Base-by-base conservation (phyloP, 2,113 vertebrate genomes). In the Halichoerus grypus region DNA sequence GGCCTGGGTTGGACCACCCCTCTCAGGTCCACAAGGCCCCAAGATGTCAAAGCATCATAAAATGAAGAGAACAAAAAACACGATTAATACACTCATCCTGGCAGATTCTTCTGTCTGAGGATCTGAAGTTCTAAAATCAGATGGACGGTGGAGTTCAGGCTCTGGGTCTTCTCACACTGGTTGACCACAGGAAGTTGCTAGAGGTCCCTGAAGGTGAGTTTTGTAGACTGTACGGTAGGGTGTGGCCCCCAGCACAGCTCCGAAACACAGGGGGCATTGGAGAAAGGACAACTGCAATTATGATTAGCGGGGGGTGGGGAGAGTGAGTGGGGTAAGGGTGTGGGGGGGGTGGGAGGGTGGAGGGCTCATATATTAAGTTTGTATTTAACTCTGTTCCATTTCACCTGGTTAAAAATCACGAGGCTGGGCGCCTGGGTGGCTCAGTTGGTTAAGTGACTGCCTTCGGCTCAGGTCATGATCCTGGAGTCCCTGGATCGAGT, bases 151-250 rank as follows among this genome's bases (percentile, higher is more conserved):
- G 53, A 14, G 6, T 18, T 84, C 9, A 8, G 9, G 8, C 36
- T 18, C n/a, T 31, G 65, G 46, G 33, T 53, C 39, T 46, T 57
- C 36, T 39, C 26, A 24, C 1, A 5, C 31, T 8, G 4, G 10
- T 19, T 12, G 77, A 55, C 55, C 15, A 0, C 65, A 33, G 67
- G 71, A 59, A 49, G 39, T 77, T 61, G 13, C 33, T 16, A 24
- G 42, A 57, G 59, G 31, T 11, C 84, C n/a, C 65, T 0, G 13
- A 33, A 65, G 42, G 65, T 18, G 42, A 13, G 33, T 42, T 36
- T 7, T 39, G 8, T 19, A 13, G 2, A 1, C 26, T 1, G 22
- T 3, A 15, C 4, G 14, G 28, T 22, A 42, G 24, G 4, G 5
- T 16, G 26, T 72, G 14, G 57, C 46, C 19, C 39, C 49, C 13